Base-by-base conservation (phyloP, 2,113 vertebrate genomes). In the Tyto alba region DNA sequence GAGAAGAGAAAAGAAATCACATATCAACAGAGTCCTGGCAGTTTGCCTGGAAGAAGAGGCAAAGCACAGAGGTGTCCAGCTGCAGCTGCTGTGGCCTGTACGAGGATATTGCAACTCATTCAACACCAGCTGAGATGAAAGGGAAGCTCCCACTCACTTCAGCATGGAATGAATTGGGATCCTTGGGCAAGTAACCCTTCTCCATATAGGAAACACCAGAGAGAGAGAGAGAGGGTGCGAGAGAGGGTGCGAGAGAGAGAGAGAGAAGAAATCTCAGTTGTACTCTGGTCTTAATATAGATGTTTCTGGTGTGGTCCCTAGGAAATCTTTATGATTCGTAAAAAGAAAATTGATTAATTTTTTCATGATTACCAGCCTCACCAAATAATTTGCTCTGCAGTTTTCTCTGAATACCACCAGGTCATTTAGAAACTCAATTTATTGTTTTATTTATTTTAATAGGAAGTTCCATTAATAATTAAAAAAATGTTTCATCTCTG, bases 391-490 rank as follows among this genome's bases (percentile, higher is more conserved):
- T 82, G n/a, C 20, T 95, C 75, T 85, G 29, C 62, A 66, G 36
- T 94, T 95, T 36, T 71, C 63, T 88, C 90, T 90, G 67, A 89
- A 87, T 90, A 76, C 30, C 36, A 76, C 16, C 30, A 75, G 22
- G 32, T 62, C 34, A 73, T 82, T 92, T 63, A 89, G 68, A 90
- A 92, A 75, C 23, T 48, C 57, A 75, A 53, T 7, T 72, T 86
- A 47, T 14, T 92, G 50, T 86, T 88, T 96, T 87, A 94, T 95
- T 95, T 94, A 94, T 82, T 90, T 90, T 84, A 90, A 64, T 79
- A n/a, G 36, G 18, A 90, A 93, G 16, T 45, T 60, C 16, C 8
- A 89, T 77, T 87, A 93, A 85, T 93, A 89, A 94, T 88, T 74
- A 6, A 52, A 88, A 73, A 85, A 73, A 62, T 10, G 32, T 68